A percentile compares a stretch with the other conserved stretches of the same genome.
Evolutionary conservation across 2,888 invertebrate species (phyloP).

Genomic region (Phania funesta): DNA sequence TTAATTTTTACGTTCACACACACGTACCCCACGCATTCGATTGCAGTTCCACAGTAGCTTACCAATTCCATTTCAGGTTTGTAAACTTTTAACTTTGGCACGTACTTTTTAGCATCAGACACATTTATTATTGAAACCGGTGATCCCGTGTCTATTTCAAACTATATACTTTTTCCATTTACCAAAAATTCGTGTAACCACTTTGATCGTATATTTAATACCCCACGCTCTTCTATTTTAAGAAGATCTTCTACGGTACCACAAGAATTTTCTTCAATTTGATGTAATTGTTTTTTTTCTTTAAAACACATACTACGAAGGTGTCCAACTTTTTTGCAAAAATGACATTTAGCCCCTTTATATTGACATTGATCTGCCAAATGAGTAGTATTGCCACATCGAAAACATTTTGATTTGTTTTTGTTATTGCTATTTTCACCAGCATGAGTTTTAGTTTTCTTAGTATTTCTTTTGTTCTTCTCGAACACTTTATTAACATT

Average conservation of each 20-base stretch:
- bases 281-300: slow-evolving; percentile 21
- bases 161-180: slow-evolving; percentile 13
- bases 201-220: slow-evolving; percentile 6
- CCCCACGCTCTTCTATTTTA: slow-evolving; percentile 5
- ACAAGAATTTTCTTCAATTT: slow-evolving; percentile 14
- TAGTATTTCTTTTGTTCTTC: slow-evolving; percentile 5
- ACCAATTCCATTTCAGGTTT: slow-evolving; percentile 28
- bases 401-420: slow-evolving; percentile 14
- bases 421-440: slow-evolving; percentile 11
- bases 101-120: slow-evolving; percentile 7
- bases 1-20: slow-evolving; percentile 16
- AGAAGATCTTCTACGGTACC: slow-evolving; percentile 8
- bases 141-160: slow-evolving; percentile 45
- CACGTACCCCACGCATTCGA: slow-evolving; percentile 34
- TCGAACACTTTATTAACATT: slow-evolving; percentile 30
- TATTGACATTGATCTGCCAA: slow-evolving; percentile 47
- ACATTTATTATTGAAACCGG: slow-evolving; percentile 41
- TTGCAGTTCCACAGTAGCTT: slow-evolving; percentile 34
- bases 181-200: slow-evolving; percentile 1
- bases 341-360: slow-evolving; percentile 16
- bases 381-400: slow-evolving; percentile 37
- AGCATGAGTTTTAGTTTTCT: not conserved
- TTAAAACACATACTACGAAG: slow-evolving; percentile 31
- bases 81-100: slow-evolving; percentile 23
- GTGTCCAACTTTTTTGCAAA: slow-evolving; percentile 24